phyloP scores from a whole-genome alignment of 2,113 vertebrate species.

The Sturnus vulgaris region DNA sequence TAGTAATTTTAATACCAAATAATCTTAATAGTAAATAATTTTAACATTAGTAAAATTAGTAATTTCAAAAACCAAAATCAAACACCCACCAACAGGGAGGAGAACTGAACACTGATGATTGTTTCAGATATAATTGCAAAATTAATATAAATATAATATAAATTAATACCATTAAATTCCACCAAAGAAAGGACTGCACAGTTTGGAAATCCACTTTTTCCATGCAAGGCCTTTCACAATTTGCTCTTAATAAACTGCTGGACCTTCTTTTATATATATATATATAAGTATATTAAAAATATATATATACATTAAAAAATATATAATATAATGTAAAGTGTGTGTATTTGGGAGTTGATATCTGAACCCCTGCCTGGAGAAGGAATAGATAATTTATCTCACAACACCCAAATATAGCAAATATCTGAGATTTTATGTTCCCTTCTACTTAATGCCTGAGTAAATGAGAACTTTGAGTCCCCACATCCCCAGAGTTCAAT shows the following conservation, averaged over 20 bases:
- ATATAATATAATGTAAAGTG: rapidly evolving
- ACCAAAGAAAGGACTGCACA: not conserved
- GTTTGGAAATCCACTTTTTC: not conserved
- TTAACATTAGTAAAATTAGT: not conserved
- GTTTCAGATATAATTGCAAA: not conserved
- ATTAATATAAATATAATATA: not conserved
- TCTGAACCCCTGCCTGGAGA: not conserved
- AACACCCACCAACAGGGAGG: not conserved
- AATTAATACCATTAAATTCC: not conserved
- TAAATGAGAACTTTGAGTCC: conserved; percentile 31
- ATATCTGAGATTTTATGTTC: not conserved
- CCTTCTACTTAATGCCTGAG: conserved; percentile 26
- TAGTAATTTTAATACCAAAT: not conserved
- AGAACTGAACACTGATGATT: not conserved
- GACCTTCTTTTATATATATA: not conserved
- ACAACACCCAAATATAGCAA: not conserved
- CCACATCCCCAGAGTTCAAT: conserved; percentile 36
- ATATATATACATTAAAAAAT: not conserved
- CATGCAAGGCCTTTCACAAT: rapidly evolving
- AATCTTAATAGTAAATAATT: not conserved
- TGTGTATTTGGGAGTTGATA: not conserved
- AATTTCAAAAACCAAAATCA: not conserved
- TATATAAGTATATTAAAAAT: not conserved
- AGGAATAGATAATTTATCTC: not conserved
- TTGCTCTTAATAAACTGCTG: not conserved